Base-by-base conservation (phyloP, 2,888 invertebrate species). In the Tenthredo notha region DNA sequence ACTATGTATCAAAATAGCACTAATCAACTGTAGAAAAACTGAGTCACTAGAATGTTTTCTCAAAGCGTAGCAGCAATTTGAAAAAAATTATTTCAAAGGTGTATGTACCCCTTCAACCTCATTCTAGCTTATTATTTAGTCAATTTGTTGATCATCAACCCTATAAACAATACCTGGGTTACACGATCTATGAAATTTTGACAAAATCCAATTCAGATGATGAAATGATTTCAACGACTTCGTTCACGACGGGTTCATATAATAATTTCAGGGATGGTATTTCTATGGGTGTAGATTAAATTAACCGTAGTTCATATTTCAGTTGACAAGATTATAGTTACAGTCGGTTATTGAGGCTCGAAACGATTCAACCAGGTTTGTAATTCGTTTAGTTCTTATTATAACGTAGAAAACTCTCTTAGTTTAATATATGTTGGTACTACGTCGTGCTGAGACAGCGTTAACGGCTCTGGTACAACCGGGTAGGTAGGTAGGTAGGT, bases 321-420 rank as follows among this genome's bases (percentile, higher is more conserved):
- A 70, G 29, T 70, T 29, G 37, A 37, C 70, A 18, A 18, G 70
- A 70, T 37, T 37, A 37, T 70, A 37, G 70, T 70, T 37, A 40
- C 70, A 37, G 37, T 70, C 37, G 37, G 18, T 70, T 70, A 33
- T 70, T 18, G 70, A 70, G 70, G 25, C 10, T 61, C 25, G 12
- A 29, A 61, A 61, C 61, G 61, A 61, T 54, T 61, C 12, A 61
- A 12, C 61, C 10, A 61, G 10, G 3, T 61, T 61, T 25, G 61
- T 70, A 70, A 33, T 37, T 37, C 70, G 37, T 70, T 70, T 37
- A 37, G 70, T 70, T 70, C 70, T 70, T 37, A 70, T 70, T 70
- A 70, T 70, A 70, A 70, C 4, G 37, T 70, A n/a, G 37, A 18
- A 37, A 40, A 37, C 70, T 67, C 65, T 65, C 67, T 67, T 21